Conservation (phyloP, 2,113 vertebrate genomes). For the Brachyhypopomus gauderio region DNA sequence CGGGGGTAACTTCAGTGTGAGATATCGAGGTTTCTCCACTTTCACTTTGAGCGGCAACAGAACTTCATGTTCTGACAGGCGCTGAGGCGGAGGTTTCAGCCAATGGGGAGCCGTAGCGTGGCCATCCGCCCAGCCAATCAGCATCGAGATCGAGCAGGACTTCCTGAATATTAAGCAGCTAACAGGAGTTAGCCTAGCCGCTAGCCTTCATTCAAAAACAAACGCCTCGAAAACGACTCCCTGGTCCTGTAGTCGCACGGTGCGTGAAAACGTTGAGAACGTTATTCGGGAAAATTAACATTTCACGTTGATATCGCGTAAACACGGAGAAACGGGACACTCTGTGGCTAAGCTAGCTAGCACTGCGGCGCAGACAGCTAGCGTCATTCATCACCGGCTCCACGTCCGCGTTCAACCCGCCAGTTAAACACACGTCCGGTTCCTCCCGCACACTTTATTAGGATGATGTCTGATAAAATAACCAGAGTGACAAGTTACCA, state of each 20-base stretch:
- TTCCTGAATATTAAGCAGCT: conserved; percentile 55
- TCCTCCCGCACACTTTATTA: too few relatives aligned
- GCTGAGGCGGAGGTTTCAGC: conserved; percentile 27
- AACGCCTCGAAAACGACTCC: neutral
- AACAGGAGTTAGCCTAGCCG: conserved; percentile 28
- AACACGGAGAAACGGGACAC: too few relatives aligned
- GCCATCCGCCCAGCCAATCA: conserved; percentile 63
- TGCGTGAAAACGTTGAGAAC: neutral
- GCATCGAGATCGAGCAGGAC: conserved; percentile 25
- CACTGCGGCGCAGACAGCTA: too few relatives aligned
- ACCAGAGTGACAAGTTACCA: too few relatives aligned
- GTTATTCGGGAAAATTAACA: neutral
- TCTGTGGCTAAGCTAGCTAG: too few relatives aligned
- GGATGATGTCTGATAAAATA: too few relatives aligned
- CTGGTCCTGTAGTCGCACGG: too few relatives aligned
- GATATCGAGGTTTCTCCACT: neutral
- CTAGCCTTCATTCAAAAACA: neutral
- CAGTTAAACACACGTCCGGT: too few relatives aligned
- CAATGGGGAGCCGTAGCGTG: conserved; percentile 75
- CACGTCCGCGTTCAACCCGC: too few relatives aligned
- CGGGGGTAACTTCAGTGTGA: too few relatives aligned
- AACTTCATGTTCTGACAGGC: neutral
- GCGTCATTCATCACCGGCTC: too few relatives aligned
- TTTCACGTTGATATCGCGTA: too few relatives aligned
- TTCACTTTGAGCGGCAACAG: neutral